A percentile compares a stretch with the other conserved stretches of the same genome.
phyloP scores from a whole-genome alignment of 2,888 invertebrate species.

The Linnaemya vulpina region DNA sequence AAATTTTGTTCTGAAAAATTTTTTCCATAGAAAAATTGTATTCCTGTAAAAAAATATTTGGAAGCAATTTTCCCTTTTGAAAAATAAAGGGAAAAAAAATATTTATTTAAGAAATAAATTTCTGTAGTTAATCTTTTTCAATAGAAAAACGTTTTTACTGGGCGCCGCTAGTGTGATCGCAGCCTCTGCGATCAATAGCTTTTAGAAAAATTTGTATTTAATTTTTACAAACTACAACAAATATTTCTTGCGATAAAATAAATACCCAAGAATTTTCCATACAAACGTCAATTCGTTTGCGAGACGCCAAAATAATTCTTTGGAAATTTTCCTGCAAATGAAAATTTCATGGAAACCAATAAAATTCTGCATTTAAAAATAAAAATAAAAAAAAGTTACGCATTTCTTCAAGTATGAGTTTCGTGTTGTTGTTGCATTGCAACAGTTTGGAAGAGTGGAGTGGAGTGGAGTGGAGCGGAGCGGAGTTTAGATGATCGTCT shows the following conservation, averaged over 20 bases:
- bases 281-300: conserved; percentile 64
- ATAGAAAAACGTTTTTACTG: too few relatives aligned
- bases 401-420: conserved; percentile 66
- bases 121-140: too few relatives aligned
- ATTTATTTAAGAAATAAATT: too few relatives aligned
- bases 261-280: conserved; percentile 52
- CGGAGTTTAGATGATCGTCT: background rate
- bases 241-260: conserved; percentile 35
- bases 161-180: too few relatives aligned
- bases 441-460: background rate
- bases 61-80: too few relatives aligned
- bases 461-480: background rate
- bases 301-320: conserved; percentile 34
- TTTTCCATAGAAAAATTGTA: too few relatives aligned
- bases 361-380: conserved; percentile 22
- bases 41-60: background rate
- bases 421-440: background rate
- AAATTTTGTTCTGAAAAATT: background rate
- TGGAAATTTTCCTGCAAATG: conserved; percentile 44
- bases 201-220: background rate
- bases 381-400: conserved; percentile 55
- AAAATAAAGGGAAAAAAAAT: too few relatives aligned
- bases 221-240: conserved; percentile 3
- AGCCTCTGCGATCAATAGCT: too few relatives aligned
- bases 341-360: conserved; percentile 16